Evolutionary conservation across 2,888 invertebrate genomes (phyloP).

Genomic region (Cartodere bifasciata): DNA sequence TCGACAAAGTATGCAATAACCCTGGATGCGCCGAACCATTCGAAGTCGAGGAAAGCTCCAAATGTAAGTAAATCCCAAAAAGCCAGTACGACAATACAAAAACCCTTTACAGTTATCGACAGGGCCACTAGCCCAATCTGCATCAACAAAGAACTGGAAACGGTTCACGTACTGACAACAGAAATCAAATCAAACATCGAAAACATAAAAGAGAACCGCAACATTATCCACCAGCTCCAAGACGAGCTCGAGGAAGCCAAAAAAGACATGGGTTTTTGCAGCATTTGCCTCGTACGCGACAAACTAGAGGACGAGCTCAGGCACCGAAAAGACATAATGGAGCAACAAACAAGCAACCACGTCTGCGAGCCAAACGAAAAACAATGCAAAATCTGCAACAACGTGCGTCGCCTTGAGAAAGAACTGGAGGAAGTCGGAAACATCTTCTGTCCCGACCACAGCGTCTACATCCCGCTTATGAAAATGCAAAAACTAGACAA

Average conservation of each 20-base stretch:
- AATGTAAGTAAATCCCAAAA: too few species aligned
- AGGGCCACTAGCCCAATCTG: too few species aligned
- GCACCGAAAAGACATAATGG: neutral
- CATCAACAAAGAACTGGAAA: too few species aligned
- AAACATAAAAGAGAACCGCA: constrained; percentile 9
- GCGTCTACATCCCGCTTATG: constrained; percentile 4
- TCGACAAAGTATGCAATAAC: too few species aligned
- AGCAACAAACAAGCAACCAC: too few species aligned
- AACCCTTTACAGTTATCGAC: too few species aligned
- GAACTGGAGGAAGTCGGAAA: neutral
- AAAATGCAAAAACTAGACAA: constrained; percentile 2
- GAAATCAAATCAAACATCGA: too few species aligned
- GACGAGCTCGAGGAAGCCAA: constrained; percentile 5
- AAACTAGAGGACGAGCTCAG: neutral
- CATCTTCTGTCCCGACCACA: constrained; percentile 8
- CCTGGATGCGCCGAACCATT: too few species aligned
- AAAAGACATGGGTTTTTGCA: constrained; percentile 6
- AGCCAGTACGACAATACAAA: too few species aligned
- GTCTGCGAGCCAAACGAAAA: too few species aligned
- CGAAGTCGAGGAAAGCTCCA: too few species aligned
- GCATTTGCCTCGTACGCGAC: neutral
- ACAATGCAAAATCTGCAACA: neutral
- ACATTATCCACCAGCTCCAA: constrained; percentile 5
- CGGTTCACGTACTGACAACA: too few species aligned
- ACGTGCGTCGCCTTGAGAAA: neutral